Percentiles rank a stretch among this genome's conserved stretches.
phyloP scores from a whole-genome alignment of 2,113 vertebrate species.

The Sorex araneus region DNA sequence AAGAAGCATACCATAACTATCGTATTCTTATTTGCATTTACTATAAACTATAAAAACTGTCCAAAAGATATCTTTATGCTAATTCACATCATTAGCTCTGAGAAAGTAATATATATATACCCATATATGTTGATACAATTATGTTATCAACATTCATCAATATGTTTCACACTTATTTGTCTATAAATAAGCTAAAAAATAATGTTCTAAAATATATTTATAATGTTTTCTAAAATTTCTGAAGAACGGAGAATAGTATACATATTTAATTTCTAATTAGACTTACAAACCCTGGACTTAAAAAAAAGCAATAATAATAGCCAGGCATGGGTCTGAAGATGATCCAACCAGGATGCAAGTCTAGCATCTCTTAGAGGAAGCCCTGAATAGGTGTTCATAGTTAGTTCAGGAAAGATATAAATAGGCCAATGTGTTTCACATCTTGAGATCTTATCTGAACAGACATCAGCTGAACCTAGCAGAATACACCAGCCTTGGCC shows the following conservation, averaged over 20 bases:
- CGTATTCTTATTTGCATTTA: slow-evolving; percentile 6
- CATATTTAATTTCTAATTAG: too few species aligned
- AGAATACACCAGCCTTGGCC: too few species aligned
- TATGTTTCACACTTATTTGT: neutral
- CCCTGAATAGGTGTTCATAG: too few species aligned
- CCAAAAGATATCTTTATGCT: neutral
- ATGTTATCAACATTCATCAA: neutral
- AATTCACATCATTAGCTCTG: neutral
- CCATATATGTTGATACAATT: neutral
- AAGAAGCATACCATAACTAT: neutral
- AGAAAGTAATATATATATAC: neutral
- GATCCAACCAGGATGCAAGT: too few species aligned
- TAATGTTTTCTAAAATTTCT: neutral
- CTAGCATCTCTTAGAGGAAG: too few species aligned
- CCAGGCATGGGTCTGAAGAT: too few species aligned
- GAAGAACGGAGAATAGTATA: neutral
- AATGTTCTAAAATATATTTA: neutral
- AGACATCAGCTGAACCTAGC: too few species aligned
- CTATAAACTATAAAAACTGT: neutral
- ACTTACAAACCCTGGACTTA: neutral
- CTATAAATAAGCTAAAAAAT: neutral
- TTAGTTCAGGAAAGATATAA: too few species aligned
- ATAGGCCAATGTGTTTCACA: too few species aligned
- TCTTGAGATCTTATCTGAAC: too few species aligned
- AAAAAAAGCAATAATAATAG: neutral